Evolutionary conservation across 2,113 vertebrate species (phyloP), one percentile per base, ranked within the genome.

Genomic region (Sphyrna mokarran): DNA sequence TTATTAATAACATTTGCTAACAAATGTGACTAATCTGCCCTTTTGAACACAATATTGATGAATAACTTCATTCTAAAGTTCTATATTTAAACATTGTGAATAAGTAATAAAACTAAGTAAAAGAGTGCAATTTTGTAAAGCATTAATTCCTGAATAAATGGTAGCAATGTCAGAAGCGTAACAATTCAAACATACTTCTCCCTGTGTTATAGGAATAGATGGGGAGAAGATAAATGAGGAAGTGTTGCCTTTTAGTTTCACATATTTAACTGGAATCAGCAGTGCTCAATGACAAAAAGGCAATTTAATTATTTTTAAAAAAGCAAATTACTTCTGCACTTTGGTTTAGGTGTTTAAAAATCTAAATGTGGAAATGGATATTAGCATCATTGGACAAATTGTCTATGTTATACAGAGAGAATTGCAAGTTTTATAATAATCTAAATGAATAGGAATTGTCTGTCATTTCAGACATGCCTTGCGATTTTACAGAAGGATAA

Each of bases 231-330:
- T 43, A 70, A 66, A 29, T 95, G 69, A 48, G 23, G 68, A 54
- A 16, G 14, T 54, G 23, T 95, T 48, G 23, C 40, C 43, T 95
- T 72, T 95, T 63, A 95, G 40, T 95, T 93, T 76, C 43, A 72
- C 43, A 95, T 29, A 72, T 48, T 95, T 72, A 72, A 95, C 16
- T 54, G 66, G 94, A 95, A 48, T 72, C 40, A 4, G 43, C 68
- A 3, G 23, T 95, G 4, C 22, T 95, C 43, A 48, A 48, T 72
- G 58, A 48, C 40, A 33, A 72, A 61, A 93, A 95, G 72, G 43
- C 43, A 95, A 95, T 95, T 48, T 70, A 72, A 72, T 72, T 72
- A 26, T 95, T 72, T 94, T 72, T 43, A 95, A 95, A 95, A 37
- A 33, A 91, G 13, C 29, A 91, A 91, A 66, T 66, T 91, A 37